Evolutionary conservation across 2,797 vertebrate species (phyloP).

Genomic region (Synaphobranchus kaupii): DNA sequence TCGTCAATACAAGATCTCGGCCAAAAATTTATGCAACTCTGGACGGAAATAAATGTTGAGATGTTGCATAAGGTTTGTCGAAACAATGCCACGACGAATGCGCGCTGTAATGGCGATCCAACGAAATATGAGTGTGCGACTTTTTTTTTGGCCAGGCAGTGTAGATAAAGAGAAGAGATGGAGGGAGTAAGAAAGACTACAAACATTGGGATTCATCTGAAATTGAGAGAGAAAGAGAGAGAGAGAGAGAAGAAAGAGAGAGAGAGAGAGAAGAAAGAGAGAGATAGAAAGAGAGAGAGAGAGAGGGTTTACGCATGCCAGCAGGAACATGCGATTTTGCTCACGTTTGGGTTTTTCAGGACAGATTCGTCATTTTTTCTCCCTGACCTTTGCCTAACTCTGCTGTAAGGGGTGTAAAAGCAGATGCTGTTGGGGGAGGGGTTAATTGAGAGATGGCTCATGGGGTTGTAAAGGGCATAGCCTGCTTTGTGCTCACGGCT

Average conservation of each 20-base stretch:
- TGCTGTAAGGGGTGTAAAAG: constrained; percentile 24
- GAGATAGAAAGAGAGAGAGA: neutral
- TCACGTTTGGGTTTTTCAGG: constrained; percentile 20
- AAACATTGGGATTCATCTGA: too few relatives aligned
- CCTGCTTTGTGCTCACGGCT: neutral
- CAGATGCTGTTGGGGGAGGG: neutral
- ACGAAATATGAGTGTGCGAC: too few relatives aligned
- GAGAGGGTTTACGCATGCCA: neutral
- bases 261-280: neutral
- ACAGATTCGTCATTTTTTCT: constrained; percentile 26
- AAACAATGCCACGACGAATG: too few relatives aligned
- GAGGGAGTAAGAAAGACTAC: neutral
- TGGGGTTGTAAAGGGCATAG: constrained; percentile 33
- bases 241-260: neutral
- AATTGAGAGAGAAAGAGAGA: neutral
- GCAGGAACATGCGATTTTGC: constrained; percentile 2
- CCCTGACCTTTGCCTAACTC: constrained; percentile 39
- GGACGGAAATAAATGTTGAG: too few relatives aligned
- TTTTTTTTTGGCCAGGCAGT: too few relatives aligned
- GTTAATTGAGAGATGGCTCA: neutral
- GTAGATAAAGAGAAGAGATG: too few relatives aligned
- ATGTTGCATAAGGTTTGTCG: too few relatives aligned
- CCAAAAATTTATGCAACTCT: too few relatives aligned
- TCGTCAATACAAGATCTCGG: too few relatives aligned
- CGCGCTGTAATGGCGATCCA: too few relatives aligned